Evolutionary conservation across 1,140 invertebrate species (phyloP), one percentile per base, ranked within the genome.

Genomic region (Catajapyx aquilonaris): DNA sequence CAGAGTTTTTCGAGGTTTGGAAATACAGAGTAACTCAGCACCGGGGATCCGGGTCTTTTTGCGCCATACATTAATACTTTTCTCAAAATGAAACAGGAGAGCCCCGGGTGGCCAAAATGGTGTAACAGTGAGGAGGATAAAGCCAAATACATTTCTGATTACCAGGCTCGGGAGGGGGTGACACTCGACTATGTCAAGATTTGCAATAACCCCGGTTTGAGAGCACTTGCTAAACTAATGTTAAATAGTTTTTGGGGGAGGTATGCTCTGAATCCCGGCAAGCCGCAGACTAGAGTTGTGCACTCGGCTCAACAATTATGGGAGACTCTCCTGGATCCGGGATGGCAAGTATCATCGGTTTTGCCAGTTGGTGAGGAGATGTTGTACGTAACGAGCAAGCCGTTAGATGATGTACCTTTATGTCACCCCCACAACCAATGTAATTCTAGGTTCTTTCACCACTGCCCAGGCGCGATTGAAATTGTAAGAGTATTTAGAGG

Each of bases 401-500:
- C 44, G 11, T 44, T 39, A 5, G 36, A 48, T 16, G 46, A 51
- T 3, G 40, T 33, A 17, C 3, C 31, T 1, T 32, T 34, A 10
- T 11, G 35, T 1, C 20, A 37, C 1, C 1, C n/a, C 1, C 2
- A 48, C 22, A 18, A 48, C 51, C 2, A 60, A 56, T 40, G 49
- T 59, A 4, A 41, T 50, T 5, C 41, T 59, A 2, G 55, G 54
- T 4, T 48, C 46, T 0, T 60, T 51, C 34, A 53, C 50, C 2
- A 62, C 59, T 1, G 48, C 53, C 9, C 51, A 54, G 34, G 57
- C 55, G 0, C 37, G 58, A 2, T 36, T 61, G 5, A 49, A 55
- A 41, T 44, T 61, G 2, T 60, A 58, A 35, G 31, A 35, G 13
- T 48, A 51, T 34, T 37, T 61, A 9, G 47, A 57, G 44, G 37